Conservation (phyloP, 2,797 vertebrate genomes). For the Takifugu rubripes region DNA sequence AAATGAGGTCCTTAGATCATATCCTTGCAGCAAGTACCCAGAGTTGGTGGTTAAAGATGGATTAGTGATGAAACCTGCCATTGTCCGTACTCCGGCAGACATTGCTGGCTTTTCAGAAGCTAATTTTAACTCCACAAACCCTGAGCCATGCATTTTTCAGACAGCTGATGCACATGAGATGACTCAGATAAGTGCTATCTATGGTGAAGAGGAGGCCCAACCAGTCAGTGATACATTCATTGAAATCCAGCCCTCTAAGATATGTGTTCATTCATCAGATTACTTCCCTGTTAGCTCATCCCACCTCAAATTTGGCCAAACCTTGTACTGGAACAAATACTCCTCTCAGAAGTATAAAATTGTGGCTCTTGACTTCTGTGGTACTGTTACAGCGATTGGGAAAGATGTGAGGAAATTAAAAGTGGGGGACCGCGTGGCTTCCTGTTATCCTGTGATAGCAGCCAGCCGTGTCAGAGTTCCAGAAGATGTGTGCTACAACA, state of each 20-base stretch:
- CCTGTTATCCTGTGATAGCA: conserved; percentile 78
- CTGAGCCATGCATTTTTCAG: conserved; percentile 68
- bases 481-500: conserved; percentile 75
- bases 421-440: conserved; percentile 76
- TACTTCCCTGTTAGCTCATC: conserved; percentile 79
- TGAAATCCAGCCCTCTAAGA: conserved; percentile 71
- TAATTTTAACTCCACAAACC: conserved; percentile 14
- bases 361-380: conserved; percentile 77
- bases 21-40: conserved; percentile 67
- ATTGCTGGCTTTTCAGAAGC: conserved; percentile 14
- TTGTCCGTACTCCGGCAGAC: conserved; percentile 63
- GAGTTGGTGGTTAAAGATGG: conserved; percentile 80
- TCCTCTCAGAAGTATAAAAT: conserved; percentile 70
- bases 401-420: conserved; percentile 71
- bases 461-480: conserved; percentile 73
- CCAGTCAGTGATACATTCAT: conserved; percentile 47
- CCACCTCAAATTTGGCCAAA: conserved; percentile 70
- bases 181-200: conserved; percentile 66
- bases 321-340: conserved; percentile 79
- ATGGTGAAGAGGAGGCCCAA: conserved; percentile 10
- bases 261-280: conserved; percentile 81
- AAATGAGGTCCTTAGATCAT: conserved; percentile 68
- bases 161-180: conserved; percentile 69
- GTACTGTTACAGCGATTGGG: conserved; percentile 72
- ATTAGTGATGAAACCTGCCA: conserved; percentile 58